These are phyloP conservation scores for Enteromius argenteus DNA, from an alignment of 2,797 vertebrate species.

Conservation along the genomic window DNA sequence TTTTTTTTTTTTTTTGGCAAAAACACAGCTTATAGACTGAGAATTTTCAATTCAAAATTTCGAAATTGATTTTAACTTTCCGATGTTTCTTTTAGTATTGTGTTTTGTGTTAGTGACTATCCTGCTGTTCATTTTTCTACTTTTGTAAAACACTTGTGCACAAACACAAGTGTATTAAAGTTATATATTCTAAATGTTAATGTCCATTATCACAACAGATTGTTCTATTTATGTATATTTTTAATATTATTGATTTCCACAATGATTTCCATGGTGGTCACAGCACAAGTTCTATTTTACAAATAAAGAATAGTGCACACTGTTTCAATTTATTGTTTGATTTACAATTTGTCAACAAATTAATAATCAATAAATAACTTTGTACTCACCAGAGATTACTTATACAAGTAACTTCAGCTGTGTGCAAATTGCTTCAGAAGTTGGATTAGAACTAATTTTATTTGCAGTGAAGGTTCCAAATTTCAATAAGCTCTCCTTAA, in stretches of 20 bases:
- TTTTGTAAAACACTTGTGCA: conserved; percentile 48
- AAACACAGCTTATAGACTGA: not conserved
- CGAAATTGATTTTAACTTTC: not conserved
- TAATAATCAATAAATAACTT: conserved; percentile 22
- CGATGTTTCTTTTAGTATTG: conserved; percentile 28
- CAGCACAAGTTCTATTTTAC: conserved; percentile 38
- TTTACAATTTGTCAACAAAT: not conserved
- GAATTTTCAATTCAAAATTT: not conserved
- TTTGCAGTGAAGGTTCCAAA: not conserved
- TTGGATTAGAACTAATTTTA: not conserved
- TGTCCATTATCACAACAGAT: conserved; percentile 16
- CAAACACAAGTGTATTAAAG: conserved; percentile 21
- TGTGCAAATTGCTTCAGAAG: not conserved
- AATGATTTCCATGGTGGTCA: conserved; percentile 18
- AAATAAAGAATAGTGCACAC: conserved; percentile 43
- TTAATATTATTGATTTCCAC: conserved; percentile 1
- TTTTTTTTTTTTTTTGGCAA: not conserved
- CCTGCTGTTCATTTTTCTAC: conserved; percentile 45
- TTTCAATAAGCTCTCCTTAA: not conserved
- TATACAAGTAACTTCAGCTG: not conserved
- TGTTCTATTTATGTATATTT: conserved; percentile 33
- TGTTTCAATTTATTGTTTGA: not conserved
- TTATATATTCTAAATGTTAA: conserved; percentile 4
- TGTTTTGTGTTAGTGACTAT: conserved; percentile 15
- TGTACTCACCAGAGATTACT: not conserved